phyloP scores from a whole-genome alignment of 2,113 vertebrate species.

The Cricetomys ansorgei region DNA sequence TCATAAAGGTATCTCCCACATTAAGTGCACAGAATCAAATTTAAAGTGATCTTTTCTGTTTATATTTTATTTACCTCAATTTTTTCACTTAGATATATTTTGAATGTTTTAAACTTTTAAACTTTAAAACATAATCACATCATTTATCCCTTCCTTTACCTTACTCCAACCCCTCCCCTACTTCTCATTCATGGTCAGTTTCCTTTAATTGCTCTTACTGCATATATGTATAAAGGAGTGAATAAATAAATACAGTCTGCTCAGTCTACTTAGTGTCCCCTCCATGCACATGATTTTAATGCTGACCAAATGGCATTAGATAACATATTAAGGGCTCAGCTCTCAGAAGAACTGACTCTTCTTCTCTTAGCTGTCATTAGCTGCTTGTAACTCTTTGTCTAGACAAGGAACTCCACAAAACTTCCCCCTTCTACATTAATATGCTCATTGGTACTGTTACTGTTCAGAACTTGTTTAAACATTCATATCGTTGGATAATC shows the following conservation, averaged over 20 bases:
- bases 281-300: background rate
- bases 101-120: background rate
- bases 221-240: background rate
- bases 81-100: background rate
- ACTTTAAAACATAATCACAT: background rate
- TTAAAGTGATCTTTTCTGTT: background rate
- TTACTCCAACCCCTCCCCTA: background rate
- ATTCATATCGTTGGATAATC: background rate
- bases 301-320: background rate
- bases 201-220: background rate
- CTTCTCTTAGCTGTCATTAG: background rate
- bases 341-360: background rate
- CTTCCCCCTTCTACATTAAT: background rate
- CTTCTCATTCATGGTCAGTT: background rate
- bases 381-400: background rate
- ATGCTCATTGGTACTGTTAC: background rate
- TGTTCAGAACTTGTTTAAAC: background rate
- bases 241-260: background rate
- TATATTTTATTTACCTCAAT: background rate
- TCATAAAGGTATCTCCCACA: background rate
- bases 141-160: background rate
- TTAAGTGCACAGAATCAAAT: background rate
- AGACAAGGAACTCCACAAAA: background rate
- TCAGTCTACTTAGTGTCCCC: background rate
- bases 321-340: background rate